Evolutionary conservation across 2,797 vertebrate species (phyloP), one percentile per base, ranked within the genome.

Genomic region (Muraenolepis orangiensis): DNA sequence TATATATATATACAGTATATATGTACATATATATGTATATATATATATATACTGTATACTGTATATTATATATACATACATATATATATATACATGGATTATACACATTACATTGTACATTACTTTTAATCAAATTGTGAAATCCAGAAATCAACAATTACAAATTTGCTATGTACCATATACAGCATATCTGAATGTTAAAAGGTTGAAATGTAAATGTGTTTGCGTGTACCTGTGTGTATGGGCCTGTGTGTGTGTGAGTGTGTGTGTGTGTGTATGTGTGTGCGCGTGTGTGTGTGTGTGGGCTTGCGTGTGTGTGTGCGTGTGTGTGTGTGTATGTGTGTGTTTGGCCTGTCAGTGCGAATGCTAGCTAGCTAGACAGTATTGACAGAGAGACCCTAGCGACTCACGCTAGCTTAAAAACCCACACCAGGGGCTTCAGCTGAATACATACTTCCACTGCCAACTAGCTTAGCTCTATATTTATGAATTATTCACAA

Each of bases 401-500:
- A 0, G 29, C 80, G 83, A 87, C 82, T 80, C 18, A 23, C 67
- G 66, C 36, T 82, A 80, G 78, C 81, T 84, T 84, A 82, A 87
- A 89, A 86, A 82, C 81, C 86, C 80, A 78, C 83, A 85, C 72
- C 67, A 71, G 85, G 79, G 84, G 87, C 86, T 80, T 42, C 2
- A 20, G 32, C 83, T 77, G 77, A 78, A 80, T 69, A 16, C 79
- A 51, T 72, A 78, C 75, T 72, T 72, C 73, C 72, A 80, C 76
- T 26, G 51, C 79, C 76, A 74, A 81, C 81, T 66, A 42, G 78
- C 75, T 70, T 75, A 51, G 70, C 81, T 78, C 78, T 83, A 66
- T 82, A 66, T 82, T 75, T 84, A 85, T 88, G 86, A 90, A 91
- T 91, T 85, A 89, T 89, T 91, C 86, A 90, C 80, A 81, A 81